Percentiles rank a stretch among this genome's conserved stretches.
Evolutionary conservation across 37 sponge, comb jelly and placozoan species (phyloP).

Genomic region (Cladorhizidae sp.): DNA sequence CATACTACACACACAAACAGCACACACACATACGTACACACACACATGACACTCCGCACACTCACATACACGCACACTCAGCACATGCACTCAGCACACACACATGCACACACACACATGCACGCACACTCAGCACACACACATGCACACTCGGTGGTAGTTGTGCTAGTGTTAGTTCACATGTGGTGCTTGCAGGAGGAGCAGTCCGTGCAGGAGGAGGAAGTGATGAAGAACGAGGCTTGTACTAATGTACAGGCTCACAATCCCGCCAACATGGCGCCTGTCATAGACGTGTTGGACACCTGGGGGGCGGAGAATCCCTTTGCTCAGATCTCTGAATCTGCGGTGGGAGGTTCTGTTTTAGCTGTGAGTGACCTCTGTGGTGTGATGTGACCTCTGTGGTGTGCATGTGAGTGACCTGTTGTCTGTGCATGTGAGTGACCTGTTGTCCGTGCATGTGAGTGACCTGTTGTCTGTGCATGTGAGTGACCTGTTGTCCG

Average conservation of each 20-base stretch:
- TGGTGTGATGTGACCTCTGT: neutral
- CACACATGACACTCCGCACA: too few species aligned
- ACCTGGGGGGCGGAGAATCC: constrained; percentile 31
- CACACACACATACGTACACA: too few species aligned
- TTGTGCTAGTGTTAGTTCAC: neutral
- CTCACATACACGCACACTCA: too few species aligned
- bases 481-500: too few species aligned
- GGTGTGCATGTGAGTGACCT: too few species aligned
- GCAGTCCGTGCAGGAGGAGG: neutral
- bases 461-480: too few species aligned
- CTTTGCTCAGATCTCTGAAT: constrained; percentile 20
- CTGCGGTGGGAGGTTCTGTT: constrained; percentile 8
- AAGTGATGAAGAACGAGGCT: neutral
- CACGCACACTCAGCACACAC: too few species aligned
- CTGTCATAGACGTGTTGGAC: constrained; percentile 7
- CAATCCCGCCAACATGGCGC: neutral
- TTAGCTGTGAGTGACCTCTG: constrained; percentile 14
- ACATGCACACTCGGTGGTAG: neutral
- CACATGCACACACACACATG: too few species aligned
- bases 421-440: too few species aligned
- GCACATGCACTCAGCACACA: too few species aligned
- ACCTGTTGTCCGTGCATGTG: too few species aligned
- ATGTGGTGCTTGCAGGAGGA: neutral
- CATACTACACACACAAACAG: too few species aligned
- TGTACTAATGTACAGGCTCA: neutral